These are phyloP conservation scores for Novumbra hubbsi DNA, from an alignment of 2,797 vertebrate genomes.

Conservation along the genomic window DNA sequence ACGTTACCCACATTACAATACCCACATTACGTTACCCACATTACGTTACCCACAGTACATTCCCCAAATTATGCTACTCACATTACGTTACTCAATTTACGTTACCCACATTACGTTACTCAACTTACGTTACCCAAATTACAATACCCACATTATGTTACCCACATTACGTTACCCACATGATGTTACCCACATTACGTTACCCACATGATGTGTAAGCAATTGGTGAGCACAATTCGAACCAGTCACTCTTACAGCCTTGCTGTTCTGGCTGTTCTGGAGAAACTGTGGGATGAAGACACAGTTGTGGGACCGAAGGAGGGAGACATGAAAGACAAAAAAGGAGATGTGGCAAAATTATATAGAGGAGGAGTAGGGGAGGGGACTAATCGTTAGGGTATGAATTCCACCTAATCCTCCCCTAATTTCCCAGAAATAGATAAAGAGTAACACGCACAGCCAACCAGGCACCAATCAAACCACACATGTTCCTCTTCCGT, in stretches of 20 bases:
- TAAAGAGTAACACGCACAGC: constrained; percentile 6
- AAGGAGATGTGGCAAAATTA: background rate
- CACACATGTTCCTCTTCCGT: constrained; percentile 13
- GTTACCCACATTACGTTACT: too few relatives aligned
- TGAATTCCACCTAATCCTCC: background rate
- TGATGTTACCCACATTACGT: too few relatives aligned
- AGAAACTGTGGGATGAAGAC: background rate
- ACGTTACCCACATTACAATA: too few relatives aligned
- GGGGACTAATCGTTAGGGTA: background rate
- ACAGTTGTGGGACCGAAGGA: background rate
- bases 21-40: too few relatives aligned
- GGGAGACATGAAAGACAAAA: background rate
- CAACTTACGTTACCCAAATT: too few relatives aligned
- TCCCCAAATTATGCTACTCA: too few relatives aligned
- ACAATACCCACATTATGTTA: too few relatives aligned
- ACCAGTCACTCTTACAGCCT: background rate
- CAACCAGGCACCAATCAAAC: constrained; percentile 43
- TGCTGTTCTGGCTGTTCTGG: background rate
- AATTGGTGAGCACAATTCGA: background rate
- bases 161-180: too few relatives aligned
- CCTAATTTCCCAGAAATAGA: constrained; percentile 1
- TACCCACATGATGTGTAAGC: too few relatives aligned
- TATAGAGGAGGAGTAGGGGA: background rate
- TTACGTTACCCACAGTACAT: too few relatives aligned
- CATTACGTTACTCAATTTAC: too few relatives aligned